These are phyloP conservation scores for Gavialis gangeticus DNA, from an alignment of 2,113 vertebrate genomes.

Conservation along the genomic window DNA sequence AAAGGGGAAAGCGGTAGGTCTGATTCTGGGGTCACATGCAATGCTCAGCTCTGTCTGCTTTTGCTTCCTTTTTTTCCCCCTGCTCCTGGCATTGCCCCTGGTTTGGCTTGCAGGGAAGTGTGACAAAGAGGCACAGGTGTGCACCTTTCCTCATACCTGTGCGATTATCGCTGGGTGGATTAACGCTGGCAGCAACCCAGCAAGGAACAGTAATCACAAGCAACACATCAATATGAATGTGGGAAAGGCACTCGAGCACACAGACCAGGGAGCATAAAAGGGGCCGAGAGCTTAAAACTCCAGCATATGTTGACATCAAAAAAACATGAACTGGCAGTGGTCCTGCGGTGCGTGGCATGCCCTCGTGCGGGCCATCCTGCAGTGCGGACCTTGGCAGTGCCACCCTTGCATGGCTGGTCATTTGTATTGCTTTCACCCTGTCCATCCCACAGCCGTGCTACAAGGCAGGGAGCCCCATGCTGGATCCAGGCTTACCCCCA, in stretches of 20 bases:
- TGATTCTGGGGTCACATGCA: not conserved
- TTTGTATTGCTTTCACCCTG: too few relatives aligned
- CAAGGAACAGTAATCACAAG: not conserved
- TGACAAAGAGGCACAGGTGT: not conserved
- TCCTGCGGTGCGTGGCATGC: not conserved
- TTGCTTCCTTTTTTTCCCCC: slow-evolving; percentile 14
- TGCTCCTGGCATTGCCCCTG: not conserved
- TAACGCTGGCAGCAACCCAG: not conserved
- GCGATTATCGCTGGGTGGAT: not conserved
- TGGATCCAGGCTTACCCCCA: too few relatives aligned
- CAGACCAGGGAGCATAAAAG: not conserved
- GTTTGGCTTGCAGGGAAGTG: not conserved
- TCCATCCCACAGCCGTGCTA: too few relatives aligned
- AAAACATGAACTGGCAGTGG: not conserved
- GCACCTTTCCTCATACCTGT: not conserved
- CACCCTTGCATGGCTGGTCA: too few relatives aligned
- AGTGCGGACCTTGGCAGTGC: too few relatives aligned
- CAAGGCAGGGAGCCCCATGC: too few relatives aligned
- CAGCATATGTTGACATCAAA: not conserved
- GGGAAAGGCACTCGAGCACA: not conserved
- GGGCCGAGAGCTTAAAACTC: not conserved
- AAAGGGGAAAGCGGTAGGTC: not conserved
- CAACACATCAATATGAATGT: not conserved
- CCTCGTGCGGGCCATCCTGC: too few relatives aligned
- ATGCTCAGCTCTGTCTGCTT: slow-evolving; percentile 15